phyloP scores from a whole-genome alignment of 2,113 vertebrate genomes.

The Sander lucioperca region DNA sequence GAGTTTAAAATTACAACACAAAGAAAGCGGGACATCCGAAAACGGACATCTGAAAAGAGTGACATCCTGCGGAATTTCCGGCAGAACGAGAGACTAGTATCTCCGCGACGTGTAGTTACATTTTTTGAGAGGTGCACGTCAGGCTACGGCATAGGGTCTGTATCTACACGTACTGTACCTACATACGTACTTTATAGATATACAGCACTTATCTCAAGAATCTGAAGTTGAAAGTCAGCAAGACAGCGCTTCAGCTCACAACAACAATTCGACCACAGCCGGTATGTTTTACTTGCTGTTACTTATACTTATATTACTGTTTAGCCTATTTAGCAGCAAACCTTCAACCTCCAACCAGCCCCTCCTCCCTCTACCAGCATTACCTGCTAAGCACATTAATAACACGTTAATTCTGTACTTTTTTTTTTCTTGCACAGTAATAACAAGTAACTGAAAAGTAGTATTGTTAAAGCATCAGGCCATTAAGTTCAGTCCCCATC shows the following conservation, averaged over 20 bases:
- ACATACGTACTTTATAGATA: background rate
- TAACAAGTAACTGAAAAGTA: constrained; percentile 25
- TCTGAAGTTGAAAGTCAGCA: background rate
- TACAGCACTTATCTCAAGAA: background rate
- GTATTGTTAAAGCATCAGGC: constrained; percentile 4
- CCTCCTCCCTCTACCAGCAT: no score
- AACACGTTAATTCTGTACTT: background rate
- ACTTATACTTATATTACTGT: no score
- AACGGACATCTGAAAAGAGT: no score
- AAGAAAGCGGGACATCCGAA: no score
- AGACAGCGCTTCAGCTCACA: background rate
- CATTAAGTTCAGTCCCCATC: background rate
- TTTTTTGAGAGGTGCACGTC: no score
- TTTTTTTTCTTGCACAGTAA: constrained; percentile 5
- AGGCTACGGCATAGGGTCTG: no score
- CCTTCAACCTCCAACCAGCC: background rate
- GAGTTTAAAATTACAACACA: no score
- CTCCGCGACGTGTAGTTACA: no score
- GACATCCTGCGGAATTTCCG: no score
- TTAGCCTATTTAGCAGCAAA: no score
- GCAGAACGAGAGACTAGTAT: no score
- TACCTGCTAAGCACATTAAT: background rate
- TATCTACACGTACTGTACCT: no score
- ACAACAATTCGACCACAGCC: background rate
- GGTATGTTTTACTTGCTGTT: background rate